Base-by-base conservation (phyloP, 2,113 vertebrate species). In the Phoxinus phoxinus region DNA sequence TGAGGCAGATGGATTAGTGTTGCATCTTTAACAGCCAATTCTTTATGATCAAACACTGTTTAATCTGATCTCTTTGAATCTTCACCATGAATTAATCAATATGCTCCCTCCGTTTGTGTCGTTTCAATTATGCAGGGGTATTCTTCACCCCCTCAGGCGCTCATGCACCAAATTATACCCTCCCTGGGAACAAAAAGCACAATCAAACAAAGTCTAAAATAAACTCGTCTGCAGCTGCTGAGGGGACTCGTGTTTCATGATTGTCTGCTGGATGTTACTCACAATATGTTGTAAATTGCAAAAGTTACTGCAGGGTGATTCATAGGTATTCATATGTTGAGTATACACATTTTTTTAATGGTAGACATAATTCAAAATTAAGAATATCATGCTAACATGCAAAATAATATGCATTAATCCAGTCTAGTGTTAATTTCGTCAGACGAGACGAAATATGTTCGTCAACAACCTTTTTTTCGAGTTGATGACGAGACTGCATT, bases 21-120 rank as follows among this genome's bases (percentile, higher is more conserved):
- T 83, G 74, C 85, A 83, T 85, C 85, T 82, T 86, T 80, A 86
- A 84, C 83, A 84, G 67, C 37, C 32, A 32, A 56, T 86, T 72
- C 71, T 67, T 85, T 83, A 89, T 83, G 88, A 89, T 87, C 86
- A 77, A 61, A 83, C 63, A 21, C 72, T 69, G 79, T 87, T 89
- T 85, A 85, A 89, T 83, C 86, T 74, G 56, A 84, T 86, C 63
- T 72, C 77, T 85, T 67, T 77, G 73, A 87, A 85, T 79, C 78
- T 84, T 53, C 84, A 77, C 63, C 79, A 89, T 87, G 73, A 89
- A 89, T 89, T 85, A 89, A 83, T 89, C 83, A 89, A 78, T 75
- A 79, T 27, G 46, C 77, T 87, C 76, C 83, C 53, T 89, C 58
- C 63, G 74, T 86, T 89, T 85, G 88, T 82, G 72, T 74, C 58